These are phyloP conservation scores for Pholis gunnellus DNA, from an alignment of 2,113 vertebrate genomes.

Conservation along the genomic window DNA sequence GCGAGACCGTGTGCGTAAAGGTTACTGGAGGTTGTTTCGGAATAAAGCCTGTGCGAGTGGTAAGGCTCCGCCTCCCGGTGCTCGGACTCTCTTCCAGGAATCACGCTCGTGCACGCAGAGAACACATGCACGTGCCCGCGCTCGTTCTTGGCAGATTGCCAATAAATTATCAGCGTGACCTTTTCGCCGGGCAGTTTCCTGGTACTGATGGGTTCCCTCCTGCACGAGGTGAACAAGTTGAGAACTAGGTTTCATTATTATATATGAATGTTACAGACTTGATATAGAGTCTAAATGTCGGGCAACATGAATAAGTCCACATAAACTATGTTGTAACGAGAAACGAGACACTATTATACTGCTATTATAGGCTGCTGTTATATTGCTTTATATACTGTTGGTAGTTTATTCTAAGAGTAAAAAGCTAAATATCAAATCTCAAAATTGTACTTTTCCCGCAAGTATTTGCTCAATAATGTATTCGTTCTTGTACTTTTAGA, in stretches of 20 bases:
- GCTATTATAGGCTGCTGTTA: not conserved
- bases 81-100: slow-evolving; percentile 82
- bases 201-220: slow-evolving; percentile 83
- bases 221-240: slow-evolving; percentile 82
- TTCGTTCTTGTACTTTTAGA: not conserved
- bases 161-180: slow-evolving; percentile 84
- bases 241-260: slow-evolving; percentile 32
- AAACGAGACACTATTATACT: not conserved
- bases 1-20: slow-evolving; percentile 61
- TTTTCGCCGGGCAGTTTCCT: slow-evolving; percentile 85
- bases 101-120: slow-evolving; percentile 36
- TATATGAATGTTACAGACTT: not conserved
- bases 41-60: slow-evolving; percentile 74
- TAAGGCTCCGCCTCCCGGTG: slow-evolving; percentile 82
- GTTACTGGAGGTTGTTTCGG: slow-evolving; percentile 78
- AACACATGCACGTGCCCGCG: slow-evolving; percentile 56
- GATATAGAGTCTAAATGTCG: not conserved
- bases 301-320: not conserved
- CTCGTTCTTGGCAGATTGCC: slow-evolving; percentile 77
- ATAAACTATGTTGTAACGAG: not conserved
- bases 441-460: not conserved
- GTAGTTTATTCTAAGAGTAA: too few relatives aligned
- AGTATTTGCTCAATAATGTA: not conserved
- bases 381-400: not conserved
- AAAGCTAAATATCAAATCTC: too few relatives aligned